Evolutionary conservation across 2,888 invertebrate species (phyloP).

Genomic region (Bembecia ichneumoniformis): DNA sequence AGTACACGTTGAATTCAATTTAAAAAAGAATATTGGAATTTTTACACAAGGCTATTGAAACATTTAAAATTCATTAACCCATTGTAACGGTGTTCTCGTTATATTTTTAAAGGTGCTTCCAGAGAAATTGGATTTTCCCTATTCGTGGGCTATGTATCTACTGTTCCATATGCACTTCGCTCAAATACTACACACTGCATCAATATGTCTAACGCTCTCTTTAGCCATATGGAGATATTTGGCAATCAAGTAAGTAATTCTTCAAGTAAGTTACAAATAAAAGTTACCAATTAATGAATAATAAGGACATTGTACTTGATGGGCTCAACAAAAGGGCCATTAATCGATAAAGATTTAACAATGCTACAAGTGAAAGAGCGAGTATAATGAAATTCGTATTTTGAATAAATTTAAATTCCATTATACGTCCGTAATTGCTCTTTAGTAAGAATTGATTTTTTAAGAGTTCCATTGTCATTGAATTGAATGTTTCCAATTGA

Average conservation of each 20-base stretch:
- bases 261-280: not conserved
- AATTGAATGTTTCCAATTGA: too few relatives aligned
- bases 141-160: slow-evolving; percentile 79
- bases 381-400: too few relatives aligned
- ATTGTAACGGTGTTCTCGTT: not conserved
- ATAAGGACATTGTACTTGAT: too few relatives aligned
- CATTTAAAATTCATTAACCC: not conserved
- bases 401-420: too few relatives aligned
- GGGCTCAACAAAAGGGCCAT: too few relatives aligned
- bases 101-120: slow-evolving; percentile 42
- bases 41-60: not conserved
- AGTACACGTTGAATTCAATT: too few relatives aligned
- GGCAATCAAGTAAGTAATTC: slow-evolving; percentile 79
- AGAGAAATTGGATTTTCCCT: slow-evolving; percentile 55
- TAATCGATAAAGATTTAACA: not conserved
- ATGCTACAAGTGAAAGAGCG: not conserved
- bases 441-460: too few relatives aligned
- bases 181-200: slow-evolving; percentile 85
- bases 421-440: too few relatives aligned
- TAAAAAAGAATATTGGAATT: too few relatives aligned
- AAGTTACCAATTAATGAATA: too few relatives aligned
- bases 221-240: slow-evolving; percentile 91
- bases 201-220: slow-evolving; percentile 84
- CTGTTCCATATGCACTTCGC: slow-evolving; percentile 87
- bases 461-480: too few relatives aligned